Evolutionary conservation across 1,140 invertebrate species (phyloP).

Genomic region (Augochlora pura): DNA sequence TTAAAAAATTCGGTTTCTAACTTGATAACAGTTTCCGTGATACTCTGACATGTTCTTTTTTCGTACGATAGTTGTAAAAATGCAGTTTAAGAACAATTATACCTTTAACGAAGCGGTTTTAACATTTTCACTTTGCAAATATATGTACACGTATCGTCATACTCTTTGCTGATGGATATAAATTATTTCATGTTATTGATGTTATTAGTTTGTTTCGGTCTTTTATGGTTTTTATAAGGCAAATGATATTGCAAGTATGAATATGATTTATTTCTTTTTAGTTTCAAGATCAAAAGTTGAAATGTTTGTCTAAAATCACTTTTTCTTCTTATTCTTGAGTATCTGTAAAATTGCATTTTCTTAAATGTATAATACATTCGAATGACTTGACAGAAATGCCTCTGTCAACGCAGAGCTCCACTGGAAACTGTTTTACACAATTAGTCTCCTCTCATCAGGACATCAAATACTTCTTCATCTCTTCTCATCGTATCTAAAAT

Average conservation of each 20-base stretch:
- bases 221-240: slow-evolving; percentile 22
- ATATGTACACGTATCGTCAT: slow-evolving; percentile 17
- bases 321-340: slow-evolving; percentile 31
- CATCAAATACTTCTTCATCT: slow-evolving; percentile 10
- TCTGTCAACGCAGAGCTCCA: slow-evolving; percentile 48
- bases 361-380: slow-evolving; percentile 58
- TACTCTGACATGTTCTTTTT: slow-evolving; percentile 6
- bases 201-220: neutral
- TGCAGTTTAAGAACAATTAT: slow-evolving; percentile 40
- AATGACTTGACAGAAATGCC: slow-evolving; percentile 32
- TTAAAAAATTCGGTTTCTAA: slow-evolving; percentile 35
- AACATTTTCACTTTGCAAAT: slow-evolving; percentile 10
- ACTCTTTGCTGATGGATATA: neutral
- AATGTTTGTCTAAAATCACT: slow-evolving; percentile 52
- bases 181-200: slow-evolving; percentile 33
- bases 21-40: slow-evolving; percentile 27
- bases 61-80: slow-evolving; percentile 23
- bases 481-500: slow-evolving; percentile 36
- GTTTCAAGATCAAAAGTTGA: slow-evolving; percentile 43
- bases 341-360: slow-evolving; percentile 49
- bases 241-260: slow-evolving; percentile 30
- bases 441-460: slow-evolving; percentile 48
- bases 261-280: slow-evolving; percentile 32
- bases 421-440: slow-evolving; percentile 43
- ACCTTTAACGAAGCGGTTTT: slow-evolving; percentile 17